Conservation (phyloP, 2,113 vertebrate species). For the Riparia riparia region DNA sequence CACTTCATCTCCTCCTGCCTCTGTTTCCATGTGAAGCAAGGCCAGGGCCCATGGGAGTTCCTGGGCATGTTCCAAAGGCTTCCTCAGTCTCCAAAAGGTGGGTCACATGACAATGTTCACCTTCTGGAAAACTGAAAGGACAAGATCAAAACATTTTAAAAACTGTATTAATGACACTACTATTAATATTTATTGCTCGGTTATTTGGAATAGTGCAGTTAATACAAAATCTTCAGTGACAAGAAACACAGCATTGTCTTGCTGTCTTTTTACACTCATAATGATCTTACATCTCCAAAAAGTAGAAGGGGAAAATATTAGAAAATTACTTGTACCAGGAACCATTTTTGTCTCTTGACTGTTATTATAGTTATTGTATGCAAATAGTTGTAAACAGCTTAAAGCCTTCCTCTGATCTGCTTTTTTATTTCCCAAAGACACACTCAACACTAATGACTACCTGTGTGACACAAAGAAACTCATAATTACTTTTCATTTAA, state of each 20-base stretch:
- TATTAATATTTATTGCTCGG: not conserved
- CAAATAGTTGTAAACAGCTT: not conserved
- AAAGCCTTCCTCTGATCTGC: not conserved
- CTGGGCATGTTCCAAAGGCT: not conserved
- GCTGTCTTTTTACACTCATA: not conserved
- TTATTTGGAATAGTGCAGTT: not conserved
- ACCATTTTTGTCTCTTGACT: not conserved
- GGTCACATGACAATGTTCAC: not conserved
- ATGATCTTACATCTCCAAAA: not conserved
- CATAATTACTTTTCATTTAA: conserved; percentile 57
- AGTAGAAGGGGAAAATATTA: not conserved
- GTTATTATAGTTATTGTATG: not conserved
- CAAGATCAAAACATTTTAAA: not conserved
- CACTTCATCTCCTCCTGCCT: not conserved
- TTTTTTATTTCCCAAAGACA: conserved; percentile 32
- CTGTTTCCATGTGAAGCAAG: not conserved
- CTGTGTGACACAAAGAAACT: not conserved
- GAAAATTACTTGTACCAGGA: not conserved
- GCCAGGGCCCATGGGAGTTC: not conserved
- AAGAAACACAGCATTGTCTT: not conserved
- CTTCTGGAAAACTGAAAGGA: not conserved
- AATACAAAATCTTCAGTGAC: not conserved
- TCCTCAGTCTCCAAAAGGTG: not conserved
- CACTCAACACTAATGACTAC: conserved; percentile 22
- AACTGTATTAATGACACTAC: not conserved